Evolutionary conservation across 2,888 invertebrate genomes (phyloP).

Genomic region (Kryphioiulus occultus): DNA sequence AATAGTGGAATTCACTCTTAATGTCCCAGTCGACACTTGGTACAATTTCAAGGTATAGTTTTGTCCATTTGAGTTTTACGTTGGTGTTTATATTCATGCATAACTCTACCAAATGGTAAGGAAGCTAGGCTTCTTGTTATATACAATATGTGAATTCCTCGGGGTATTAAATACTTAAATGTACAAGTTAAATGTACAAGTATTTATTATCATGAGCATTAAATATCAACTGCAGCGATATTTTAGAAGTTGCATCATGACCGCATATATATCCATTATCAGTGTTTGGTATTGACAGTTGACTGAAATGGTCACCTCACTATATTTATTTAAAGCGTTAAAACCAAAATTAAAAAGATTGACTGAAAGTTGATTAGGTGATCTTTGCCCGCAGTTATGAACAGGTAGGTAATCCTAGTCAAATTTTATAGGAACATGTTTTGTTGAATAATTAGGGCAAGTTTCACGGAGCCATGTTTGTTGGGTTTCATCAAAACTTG

Average conservation of each 20-base stretch:
- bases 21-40: neutral
- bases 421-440: neutral
- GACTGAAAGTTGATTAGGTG: too few species aligned
- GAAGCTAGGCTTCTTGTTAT: neutral
- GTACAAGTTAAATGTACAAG: neutral
- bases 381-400: neutral
- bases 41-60: slow-evolving; percentile 24
- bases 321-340: neutral
- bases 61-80: neutral
- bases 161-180: neutral
- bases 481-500: neutral
- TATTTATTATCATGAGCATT: slow-evolving; percentile 28
- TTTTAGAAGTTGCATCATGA: slow-evolving; percentile 21
- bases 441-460: neutral
- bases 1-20: neutral
- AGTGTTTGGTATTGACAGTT: neutral
- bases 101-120: neutral
- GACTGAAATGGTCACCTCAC: neutral
- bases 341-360: neutral
- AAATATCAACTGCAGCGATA: slow-evolving; percentile 24
- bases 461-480: neutral
- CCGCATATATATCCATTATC: neutral
- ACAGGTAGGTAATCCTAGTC: neutral
- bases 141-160: neutral
- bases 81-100: slow-evolving; percentile 37